These are phyloP conservation scores for Nomada flava DNA, from an alignment of 2,888 invertebrate genomes.

Conservation along the genomic window DNA sequence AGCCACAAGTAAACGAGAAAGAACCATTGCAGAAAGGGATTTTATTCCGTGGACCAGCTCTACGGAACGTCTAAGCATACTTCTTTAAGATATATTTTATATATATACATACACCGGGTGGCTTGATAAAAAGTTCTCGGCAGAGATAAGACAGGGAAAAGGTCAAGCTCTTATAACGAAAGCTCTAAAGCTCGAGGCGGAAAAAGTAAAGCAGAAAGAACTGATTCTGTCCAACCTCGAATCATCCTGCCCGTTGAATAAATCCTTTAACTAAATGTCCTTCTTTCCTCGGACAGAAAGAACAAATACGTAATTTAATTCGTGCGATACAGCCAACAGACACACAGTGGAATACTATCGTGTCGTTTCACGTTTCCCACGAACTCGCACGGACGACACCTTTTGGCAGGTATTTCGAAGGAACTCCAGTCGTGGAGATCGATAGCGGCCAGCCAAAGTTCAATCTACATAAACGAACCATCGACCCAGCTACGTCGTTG, in stretches of 20 bases:
- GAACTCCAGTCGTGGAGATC: background rate
- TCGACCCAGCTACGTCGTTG: too few species aligned
- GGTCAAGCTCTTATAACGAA: conserved; percentile 1
- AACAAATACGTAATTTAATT: too few species aligned
- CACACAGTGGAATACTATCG: background rate
- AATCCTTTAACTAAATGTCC: background rate
- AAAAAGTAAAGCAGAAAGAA: background rate
- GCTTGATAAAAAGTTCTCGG: background rate
- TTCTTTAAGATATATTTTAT: background rate
- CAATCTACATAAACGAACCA: background rate
- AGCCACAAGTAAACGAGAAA: too few species aligned
- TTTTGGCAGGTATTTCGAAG: background rate
- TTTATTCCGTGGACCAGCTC: too few species aligned
- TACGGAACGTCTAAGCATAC: too few species aligned
- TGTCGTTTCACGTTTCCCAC: background rate
- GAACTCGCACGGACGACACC: background rate
- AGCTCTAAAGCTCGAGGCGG: background rate
- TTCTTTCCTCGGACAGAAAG: background rate
- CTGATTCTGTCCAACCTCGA: background rate
- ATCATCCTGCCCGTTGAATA: too few species aligned
- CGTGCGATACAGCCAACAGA: too few species aligned
- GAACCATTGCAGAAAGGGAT: too few species aligned
- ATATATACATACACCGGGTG: background rate
- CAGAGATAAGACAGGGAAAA: background rate
- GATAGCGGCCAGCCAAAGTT: background rate